Evolutionary conservation across 2,888 invertebrate genomes (phyloP).

Genomic region (Piscicola geometra): DNA sequence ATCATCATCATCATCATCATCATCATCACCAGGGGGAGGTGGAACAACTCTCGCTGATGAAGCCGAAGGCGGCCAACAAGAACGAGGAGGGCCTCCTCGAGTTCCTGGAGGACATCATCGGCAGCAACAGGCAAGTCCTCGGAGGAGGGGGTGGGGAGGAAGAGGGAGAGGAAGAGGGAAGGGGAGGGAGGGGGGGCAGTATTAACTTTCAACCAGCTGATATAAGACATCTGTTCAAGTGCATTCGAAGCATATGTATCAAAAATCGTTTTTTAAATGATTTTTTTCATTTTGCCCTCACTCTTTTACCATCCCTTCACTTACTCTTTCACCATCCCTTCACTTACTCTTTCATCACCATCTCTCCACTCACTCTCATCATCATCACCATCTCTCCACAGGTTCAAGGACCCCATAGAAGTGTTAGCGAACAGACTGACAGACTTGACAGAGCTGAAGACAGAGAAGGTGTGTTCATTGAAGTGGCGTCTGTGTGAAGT

Average conservation of each 20-base stretch:
- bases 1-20: background rate
- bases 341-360: too few relatives aligned
- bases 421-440: constrained; percentile 64
- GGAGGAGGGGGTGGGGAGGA: too few relatives aligned
- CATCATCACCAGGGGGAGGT: constrained; percentile 77
- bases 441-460: constrained; percentile 51
- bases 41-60: constrained; percentile 98
- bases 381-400: constrained; percentile 37
- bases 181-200: too few relatives aligned
- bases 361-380: too few relatives aligned
- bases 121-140: constrained; percentile 61
- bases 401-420: constrained; percentile 70
- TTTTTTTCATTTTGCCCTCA: too few relatives aligned
- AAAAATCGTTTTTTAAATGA: too few relatives aligned
- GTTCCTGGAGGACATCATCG: constrained; percentile 95
- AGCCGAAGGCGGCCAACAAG: constrained; percentile 78
- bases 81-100: constrained; percentile 94
- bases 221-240: too few relatives aligned
- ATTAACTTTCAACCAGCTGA: too few relatives aligned
- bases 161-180: too few relatives aligned
- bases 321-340: too few relatives aligned
- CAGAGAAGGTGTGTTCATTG: constrained; percentile 49
- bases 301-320: too few relatives aligned
- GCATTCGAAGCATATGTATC: too few relatives aligned
- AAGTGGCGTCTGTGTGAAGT: background rate